These are phyloP conservation scores for Nylanderia fulva DNA, from an alignment of 1,140 invertebrate genomes.

Conservation along the genomic window DNA sequence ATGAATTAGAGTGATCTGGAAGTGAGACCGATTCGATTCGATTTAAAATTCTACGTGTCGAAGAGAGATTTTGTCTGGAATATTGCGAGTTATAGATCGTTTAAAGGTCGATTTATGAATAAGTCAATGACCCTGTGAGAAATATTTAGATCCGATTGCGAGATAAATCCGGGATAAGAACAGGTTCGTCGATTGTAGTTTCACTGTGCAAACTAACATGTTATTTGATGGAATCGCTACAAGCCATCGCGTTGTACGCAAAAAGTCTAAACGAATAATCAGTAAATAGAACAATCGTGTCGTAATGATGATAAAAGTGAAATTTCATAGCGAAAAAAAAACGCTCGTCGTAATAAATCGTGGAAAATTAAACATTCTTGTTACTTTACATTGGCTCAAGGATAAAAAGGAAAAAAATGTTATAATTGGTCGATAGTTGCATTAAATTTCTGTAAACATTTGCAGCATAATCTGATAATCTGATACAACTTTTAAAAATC, in stretches of 20 bases:
- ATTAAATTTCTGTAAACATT: not conserved
- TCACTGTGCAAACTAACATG: slow-evolving; percentile 26
- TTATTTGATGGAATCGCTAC: not conserved
- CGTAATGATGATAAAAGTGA: slow-evolving; percentile 12
- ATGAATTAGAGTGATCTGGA: no score
- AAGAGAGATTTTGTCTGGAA: not conserved
- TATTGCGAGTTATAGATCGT: not conserved
- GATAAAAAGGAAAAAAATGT: slow-evolving; percentile 5
- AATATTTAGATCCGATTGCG: slow-evolving; percentile 22
- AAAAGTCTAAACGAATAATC: slow-evolving; percentile 11
- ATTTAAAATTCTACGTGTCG: not conserved
- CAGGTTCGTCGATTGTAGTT: not conserved
- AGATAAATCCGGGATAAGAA: not conserved
- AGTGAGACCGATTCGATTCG: not conserved
- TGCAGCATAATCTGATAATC: not conserved
- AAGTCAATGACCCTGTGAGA: slow-evolving; percentile 26
- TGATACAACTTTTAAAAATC: slow-evolving; percentile 4
- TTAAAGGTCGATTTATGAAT: not conserved
- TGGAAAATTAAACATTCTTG: not conserved
- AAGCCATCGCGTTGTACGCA: slow-evolving; percentile 1
- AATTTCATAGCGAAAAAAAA: not conserved
- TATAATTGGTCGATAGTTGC: not conserved
- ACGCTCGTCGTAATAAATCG: not conserved
- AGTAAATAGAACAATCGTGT: not conserved
- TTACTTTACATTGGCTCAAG: not conserved